Evolutionary conservation across 1,140 invertebrate species (phyloP), one percentile per base, ranked within the genome.

Genomic region (Proales similis): DNA sequence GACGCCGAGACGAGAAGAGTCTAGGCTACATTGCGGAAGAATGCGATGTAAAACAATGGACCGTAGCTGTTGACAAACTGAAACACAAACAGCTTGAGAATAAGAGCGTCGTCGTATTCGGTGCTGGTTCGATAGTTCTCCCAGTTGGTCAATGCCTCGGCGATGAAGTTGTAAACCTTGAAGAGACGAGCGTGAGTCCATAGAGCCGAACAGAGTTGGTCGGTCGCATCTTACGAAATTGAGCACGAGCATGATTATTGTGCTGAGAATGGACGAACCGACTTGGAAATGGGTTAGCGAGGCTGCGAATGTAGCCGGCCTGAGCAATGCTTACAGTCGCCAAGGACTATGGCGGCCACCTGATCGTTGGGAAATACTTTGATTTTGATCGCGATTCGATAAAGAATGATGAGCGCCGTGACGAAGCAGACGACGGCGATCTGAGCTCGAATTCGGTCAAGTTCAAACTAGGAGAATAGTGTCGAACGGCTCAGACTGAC

Each of bases 61-160:
- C 90, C 88, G 74, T 96, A 97, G 73, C 93, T 95, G 75, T 98
- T 98, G 29, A 98, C 88, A 78, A 97, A 98, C 78, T 97, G 91
- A 39, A 98, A 82, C 7, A 97, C 74, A 74, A 96, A 98, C 68
- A 97, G 93, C 79, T 97, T 97, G 9, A 97, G 78, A 0, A 90
- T 95, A n/a, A 96, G 75, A 39, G 88, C 91, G 70, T 97, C 90
- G 70, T 98, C 93, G 76, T 94, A 97, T 77, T 97, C 90, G 0
- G 88, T 91, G 78, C 97, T 91, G 0, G 93, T 97, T 60, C 93
- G 80, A 49, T 90, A 82, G 66, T 94, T 80, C 79, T 97, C 85
- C 78, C 66, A 62, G 12, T 33, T 27, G 30, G 12, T 67, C 64
- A 65, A 48, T 2, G 11, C 30, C 9, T 22, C 12, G 27, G 47